Conservation (phyloP, 1,140 invertebrate genomes). For the Atta colombica region DNA sequence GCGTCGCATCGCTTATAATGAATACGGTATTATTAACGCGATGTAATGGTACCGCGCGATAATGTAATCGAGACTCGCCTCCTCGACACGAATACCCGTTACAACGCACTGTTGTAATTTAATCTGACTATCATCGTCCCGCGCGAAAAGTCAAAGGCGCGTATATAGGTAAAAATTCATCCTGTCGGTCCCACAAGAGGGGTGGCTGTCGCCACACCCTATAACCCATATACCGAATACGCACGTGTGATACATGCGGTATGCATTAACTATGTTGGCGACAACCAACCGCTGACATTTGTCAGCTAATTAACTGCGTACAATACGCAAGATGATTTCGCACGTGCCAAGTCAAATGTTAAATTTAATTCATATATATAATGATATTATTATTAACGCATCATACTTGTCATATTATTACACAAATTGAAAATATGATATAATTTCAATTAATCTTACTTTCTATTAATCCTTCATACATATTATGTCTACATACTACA, state of each 20-base stretch:
- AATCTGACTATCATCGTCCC: slow-evolving; percentile 43
- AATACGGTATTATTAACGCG: slow-evolving; percentile 58
- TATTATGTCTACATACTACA: not conserved
- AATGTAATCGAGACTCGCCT: slow-evolving; percentile 62
- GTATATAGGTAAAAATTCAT: slow-evolving; percentile 67
- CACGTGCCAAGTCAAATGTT: not conserved
- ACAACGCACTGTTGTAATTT: slow-evolving; percentile 65
- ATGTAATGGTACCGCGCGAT: slow-evolving; percentile 62
- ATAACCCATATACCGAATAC: slow-evolving; percentile 70
- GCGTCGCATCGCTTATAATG: slow-evolving; percentile 41
- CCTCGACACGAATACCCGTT: slow-evolving; percentile 48
- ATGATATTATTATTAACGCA: not conserved
- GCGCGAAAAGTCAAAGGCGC: slow-evolving; percentile 29
- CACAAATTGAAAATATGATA: not conserved
- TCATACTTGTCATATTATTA: not conserved
- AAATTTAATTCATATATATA: not conserved
- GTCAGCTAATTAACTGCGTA: slow-evolving; percentile 32
- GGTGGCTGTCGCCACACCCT: slow-evolving; percentile 68
- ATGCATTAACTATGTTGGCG: not conserved
- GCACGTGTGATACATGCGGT: slow-evolving; percentile 21
- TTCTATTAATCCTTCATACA: not conserved
- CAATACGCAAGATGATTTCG: slow-evolving; percentile 5
- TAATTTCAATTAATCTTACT: not conserved
- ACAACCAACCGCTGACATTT: slow-evolving; percentile 29
- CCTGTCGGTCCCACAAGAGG: slow-evolving; percentile 53